Base-by-base conservation (phyloP, 2,113 vertebrate genomes). In the Siniperca chuatsi region DNA sequence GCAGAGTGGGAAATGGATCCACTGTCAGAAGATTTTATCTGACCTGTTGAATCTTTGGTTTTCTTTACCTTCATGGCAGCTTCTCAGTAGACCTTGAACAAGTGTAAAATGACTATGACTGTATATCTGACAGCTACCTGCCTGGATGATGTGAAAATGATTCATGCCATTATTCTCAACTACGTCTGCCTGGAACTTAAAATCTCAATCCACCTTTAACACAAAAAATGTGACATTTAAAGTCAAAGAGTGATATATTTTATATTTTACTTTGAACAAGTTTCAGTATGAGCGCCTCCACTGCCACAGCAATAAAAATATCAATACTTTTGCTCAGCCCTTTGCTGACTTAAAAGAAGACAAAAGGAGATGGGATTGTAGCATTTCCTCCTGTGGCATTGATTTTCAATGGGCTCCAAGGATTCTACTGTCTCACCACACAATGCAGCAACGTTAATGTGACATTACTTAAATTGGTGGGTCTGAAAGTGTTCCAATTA, bases 241-340 rank as follows among this genome's bases (percentile, higher is more conserved):
- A 58, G 58, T 83, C 69, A 81, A 60, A 58, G 58, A 84, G 48
- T 64, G 57, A 74, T 64, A n/a, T 57, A 66, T 86, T 84, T 80
- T 64, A n/a, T 57, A 66, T 86, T 84, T 80, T 2, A 70, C 33
- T 60, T 68, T 72, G 37, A 81, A 76, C 78, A 85, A 13, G 10
- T 82, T 86, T 75, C 65, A 68, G 29, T 61, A 1, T n/a, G 37
- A 62, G 57, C 18, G 0, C 20, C 29, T 70, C 57, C 23, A 13
- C 46, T 42, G 73, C 40, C 42, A 40, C 12, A 6, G 76, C 58
- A 55, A 73, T 76, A 58, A 46, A 84, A 74, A 86, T 77, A 83
- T 89, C 75, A 74, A 84, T 80, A 88, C 46, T 82, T 75, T 82
- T 73, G 37, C 44, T 84, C 29, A 60, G 46, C 35, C 44, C 67